phyloP scores from a whole-genome alignment of 2,888 invertebrate genomes.

The Polyommatus icarus region DNA sequence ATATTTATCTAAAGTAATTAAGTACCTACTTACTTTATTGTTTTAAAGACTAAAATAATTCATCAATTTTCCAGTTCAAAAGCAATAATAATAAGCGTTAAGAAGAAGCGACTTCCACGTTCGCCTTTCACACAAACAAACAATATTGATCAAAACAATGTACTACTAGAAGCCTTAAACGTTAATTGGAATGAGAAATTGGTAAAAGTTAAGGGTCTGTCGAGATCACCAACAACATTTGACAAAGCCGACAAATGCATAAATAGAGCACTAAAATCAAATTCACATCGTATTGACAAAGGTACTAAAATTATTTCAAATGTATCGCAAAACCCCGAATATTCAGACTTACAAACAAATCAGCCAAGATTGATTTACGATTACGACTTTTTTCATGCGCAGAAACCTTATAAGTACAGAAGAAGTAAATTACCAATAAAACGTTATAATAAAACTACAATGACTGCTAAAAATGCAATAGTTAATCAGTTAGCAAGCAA shows the following conservation, averaged over 20 bases:
- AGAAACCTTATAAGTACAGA: background rate
- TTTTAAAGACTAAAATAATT: background rate
- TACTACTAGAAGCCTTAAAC: background rate
- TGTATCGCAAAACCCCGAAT: background rate
- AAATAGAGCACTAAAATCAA: background rate
- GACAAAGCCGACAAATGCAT: background rate
- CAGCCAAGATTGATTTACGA: background rate
- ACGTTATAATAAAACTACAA: background rate
- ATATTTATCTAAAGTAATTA: background rate
- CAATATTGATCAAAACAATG: background rate
- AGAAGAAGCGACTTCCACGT: background rate
- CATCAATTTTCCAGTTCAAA: slow-evolving; percentile 32
- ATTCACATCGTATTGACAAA: background rate
- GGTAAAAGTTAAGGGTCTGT: background rate
- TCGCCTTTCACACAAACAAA: background rate
- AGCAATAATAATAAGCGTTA: slow-evolving; percentile 33
- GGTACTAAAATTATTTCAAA: background rate
- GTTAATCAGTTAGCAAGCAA: background rate
- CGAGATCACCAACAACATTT: background rate
- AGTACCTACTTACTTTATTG: background rate
- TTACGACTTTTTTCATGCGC: slow-evolving; percentile 2
- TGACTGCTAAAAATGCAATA: background rate
- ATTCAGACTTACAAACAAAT: slow-evolving; percentile 5
- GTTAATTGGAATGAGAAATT: background rate
- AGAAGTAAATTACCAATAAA: background rate